Conservation (phyloP, 2,888 invertebrate species). For the Philopedon plagiatum region DNA sequence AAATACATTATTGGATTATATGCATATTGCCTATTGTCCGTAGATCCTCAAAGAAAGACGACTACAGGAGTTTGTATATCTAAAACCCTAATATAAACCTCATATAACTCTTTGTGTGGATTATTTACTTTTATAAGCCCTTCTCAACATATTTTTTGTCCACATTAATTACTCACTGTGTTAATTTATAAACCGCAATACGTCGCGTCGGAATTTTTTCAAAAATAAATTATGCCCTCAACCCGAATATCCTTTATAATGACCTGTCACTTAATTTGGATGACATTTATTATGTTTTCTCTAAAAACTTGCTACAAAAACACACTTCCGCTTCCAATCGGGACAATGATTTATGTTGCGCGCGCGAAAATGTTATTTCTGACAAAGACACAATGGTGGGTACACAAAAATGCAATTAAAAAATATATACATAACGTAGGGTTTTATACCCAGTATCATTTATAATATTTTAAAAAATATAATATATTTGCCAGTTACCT, state of each 20-base stretch:
- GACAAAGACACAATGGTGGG: not conserved
- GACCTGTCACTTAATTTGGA: constrained; percentile 32
- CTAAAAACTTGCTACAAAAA: constrained; percentile 26
- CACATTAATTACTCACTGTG: constrained; percentile 1
- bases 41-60: too few relatives aligned
- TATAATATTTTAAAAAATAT: not conserved
- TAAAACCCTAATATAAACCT: too few relatives aligned
- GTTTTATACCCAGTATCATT: not conserved
- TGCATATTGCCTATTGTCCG: too few relatives aligned
- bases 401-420: constrained; percentile 21
- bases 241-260: constrained; percentile 30
- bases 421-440: not conserved
- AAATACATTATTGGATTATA: too few relatives aligned
- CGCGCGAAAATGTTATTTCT: constrained; percentile 2
- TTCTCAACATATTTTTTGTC: not conserved
- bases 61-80: too few relatives aligned
- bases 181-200: constrained; percentile 14
- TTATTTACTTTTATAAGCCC: not conserved
- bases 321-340: constrained; percentile 15
- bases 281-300: constrained; percentile 25
- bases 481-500: not conserved
- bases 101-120: too few relatives aligned
- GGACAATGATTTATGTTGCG: constrained; percentile 20
- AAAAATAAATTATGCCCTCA: constrained; percentile 26
- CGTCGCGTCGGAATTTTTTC: constrained; percentile 7